Conservation (phyloP, 2,113 vertebrate genomes). For the Desmodus rotundus region DNA sequence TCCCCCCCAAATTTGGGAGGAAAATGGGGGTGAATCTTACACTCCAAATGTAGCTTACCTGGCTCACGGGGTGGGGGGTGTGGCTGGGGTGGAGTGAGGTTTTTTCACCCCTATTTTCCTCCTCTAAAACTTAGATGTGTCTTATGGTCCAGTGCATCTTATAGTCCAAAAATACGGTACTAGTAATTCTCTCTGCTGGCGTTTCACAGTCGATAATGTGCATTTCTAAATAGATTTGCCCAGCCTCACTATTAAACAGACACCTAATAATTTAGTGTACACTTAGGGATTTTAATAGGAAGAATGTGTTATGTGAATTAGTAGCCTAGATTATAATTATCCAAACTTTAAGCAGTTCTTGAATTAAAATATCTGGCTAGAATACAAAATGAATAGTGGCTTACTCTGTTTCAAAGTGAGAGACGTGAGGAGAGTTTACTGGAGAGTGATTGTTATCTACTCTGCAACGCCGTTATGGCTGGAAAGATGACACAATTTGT, state of each 20-base stretch:
- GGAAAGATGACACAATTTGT: slow-evolving; percentile 8
- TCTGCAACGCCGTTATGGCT: background rate
- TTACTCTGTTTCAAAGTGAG: slow-evolving; percentile 17
- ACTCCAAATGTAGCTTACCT: no score
- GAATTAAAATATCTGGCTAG: slow-evolving; percentile 36
- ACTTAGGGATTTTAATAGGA: background rate
- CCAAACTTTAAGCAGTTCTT: slow-evolving; percentile 39
- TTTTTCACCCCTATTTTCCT: no score
- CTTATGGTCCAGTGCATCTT: no score
- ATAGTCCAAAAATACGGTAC: no score
- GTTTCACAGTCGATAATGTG: background rate
- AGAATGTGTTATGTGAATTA: slow-evolving; percentile 44
- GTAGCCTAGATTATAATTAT: slow-evolving; percentile 56
- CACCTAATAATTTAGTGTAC: slow-evolving; percentile 1
- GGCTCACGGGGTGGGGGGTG: no score
- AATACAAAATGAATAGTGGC: slow-evolving; percentile 45
- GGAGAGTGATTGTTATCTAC: background rate
- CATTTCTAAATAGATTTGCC: background rate
- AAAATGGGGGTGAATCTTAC: no score
- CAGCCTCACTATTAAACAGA: background rate
- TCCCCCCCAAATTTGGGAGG: no score
- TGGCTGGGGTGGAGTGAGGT: no score
- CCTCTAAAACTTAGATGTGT: no score
- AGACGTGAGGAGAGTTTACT: slow-evolving; percentile 2
- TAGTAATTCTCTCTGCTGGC: background rate